These are phyloP conservation scores for Crypturellus tataupa DNA, from an alignment of 2,797 vertebrate genomes.

Conservation along the genomic window DNA sequence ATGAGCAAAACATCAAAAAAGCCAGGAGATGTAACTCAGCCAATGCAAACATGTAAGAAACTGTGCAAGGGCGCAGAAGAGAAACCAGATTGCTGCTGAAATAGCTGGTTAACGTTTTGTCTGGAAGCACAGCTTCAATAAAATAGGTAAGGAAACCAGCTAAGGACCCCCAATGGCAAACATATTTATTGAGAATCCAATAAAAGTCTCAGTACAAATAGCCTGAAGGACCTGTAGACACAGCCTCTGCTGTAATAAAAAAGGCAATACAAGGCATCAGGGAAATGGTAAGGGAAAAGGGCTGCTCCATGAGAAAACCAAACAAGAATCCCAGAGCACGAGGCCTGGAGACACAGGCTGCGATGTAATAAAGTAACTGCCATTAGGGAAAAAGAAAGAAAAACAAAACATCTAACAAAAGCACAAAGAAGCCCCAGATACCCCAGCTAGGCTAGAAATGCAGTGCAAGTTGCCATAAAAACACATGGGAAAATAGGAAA, in stretches of 20 bases:
- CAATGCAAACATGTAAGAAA: constrained; percentile 80
- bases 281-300: constrained; percentile 77
- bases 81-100: constrained; percentile 82
- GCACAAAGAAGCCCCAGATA: constrained; percentile 77
- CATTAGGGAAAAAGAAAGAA: constrained; percentile 74
- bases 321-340: constrained; percentile 74
- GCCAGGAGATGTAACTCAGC: constrained; percentile 57
- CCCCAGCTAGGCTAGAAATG: constrained; percentile 61
- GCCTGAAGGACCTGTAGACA: constrained; percentile 75
- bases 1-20: constrained; percentile 30
- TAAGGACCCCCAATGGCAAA: constrained; percentile 79
- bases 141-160: constrained; percentile 81
- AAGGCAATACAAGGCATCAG: constrained; percentile 77
- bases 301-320: constrained; percentile 76
- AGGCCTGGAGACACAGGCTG: constrained; percentile 69
- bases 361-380: constrained; percentile 69
- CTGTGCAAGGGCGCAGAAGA: constrained; percentile 51
- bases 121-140: constrained; percentile 79
- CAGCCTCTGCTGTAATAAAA: constrained; percentile 78
- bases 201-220: constrained; percentile 83
- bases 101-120: constrained; percentile 67
- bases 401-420: constrained; percentile 72
- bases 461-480: constrained; percentile 70
- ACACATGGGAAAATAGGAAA: constrained; percentile 66
- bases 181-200: constrained; percentile 82